Base-by-base conservation (phyloP, 2,888 invertebrate genomes). In the Rotaria magnacalcarata region DNA sequence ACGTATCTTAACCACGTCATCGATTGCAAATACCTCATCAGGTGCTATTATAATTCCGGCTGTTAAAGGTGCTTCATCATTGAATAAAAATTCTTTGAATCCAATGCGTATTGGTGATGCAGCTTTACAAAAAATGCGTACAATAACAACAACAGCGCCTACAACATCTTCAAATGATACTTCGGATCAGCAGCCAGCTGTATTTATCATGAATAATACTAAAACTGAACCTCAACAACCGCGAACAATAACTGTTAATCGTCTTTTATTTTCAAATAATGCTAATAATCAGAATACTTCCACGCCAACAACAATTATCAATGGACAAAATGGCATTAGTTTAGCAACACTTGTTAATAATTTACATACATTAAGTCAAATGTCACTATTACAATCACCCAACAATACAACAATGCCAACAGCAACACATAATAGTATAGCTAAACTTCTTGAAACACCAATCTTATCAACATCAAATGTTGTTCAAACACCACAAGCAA, bases 331-430 rank as follows among this genome's bases (percentile, higher is more conserved):
- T 80, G 80, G 47, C 10, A 47, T 80, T n/a, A 80, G 47, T 80
- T 80, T 80, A 80, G 80, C 80, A 24, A 80, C 80, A 47, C 80
- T 80, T 43, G 80, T 80, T 24, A 80, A 80, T 80, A 80, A n/a
- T 80, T 80, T 80, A 47, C 47, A 43, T 47, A 80, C 80, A 47
- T 80, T 80, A 14, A 80, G 47, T 80, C 47, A 43, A 80, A 80
- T 80, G 80, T 47, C 80, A 80, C 47, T 80, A 80, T 80, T 80
- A 80, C 80, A 80, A 80, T 47, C 43, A 24, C n/a, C 80, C 47
- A 47, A 47, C 24, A 80, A 80, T 80, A 5, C 34, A 34, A 19
- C 34, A 27, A 4, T 24, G n/a, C n/a, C 80, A 47, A 3, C 34
- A 14, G 6, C 43, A n/a, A 47, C 80, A 80, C 43, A 80, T 2